These are phyloP conservation scores for Lamellibrachia columna DNA, from an alignment of 2,888 invertebrate species.

Conservation along the genomic window DNA sequence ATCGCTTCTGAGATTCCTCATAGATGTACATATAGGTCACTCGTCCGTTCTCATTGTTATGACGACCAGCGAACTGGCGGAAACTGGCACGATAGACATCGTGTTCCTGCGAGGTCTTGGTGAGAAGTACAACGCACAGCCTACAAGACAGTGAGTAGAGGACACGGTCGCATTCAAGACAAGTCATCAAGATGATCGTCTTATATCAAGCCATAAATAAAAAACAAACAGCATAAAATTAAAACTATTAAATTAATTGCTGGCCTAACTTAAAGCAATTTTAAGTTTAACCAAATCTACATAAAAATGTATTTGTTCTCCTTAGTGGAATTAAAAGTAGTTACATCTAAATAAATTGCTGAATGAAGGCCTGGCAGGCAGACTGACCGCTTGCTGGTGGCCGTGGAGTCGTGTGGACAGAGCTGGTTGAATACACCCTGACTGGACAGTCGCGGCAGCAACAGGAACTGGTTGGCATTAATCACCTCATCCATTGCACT, in stretches of 20 bases:
- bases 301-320: not conserved
- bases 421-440: slow-evolving; percentile 84
- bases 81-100: slow-evolving; percentile 76
- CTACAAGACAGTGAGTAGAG: slow-evolving; percentile 41
- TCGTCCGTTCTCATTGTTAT: slow-evolving; percentile 59
- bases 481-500: slow-evolving; percentile 88
- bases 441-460: slow-evolving; percentile 89
- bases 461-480: slow-evolving; percentile 86
- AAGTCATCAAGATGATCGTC: not conserved
- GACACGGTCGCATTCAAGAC: not conserved
- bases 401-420: slow-evolving; percentile 76
- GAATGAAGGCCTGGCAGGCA: not conserved
- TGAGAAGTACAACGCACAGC: slow-evolving; percentile 83
- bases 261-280: not conserved
- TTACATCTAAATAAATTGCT: not conserved
- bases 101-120: slow-evolving; percentile 70
- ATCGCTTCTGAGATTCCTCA: slow-evolving; percentile 81
- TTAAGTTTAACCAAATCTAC: too few relatives aligned
- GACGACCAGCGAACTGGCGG: slow-evolving; percentile 76
- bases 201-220: not conserved
- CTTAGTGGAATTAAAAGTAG: not conserved
- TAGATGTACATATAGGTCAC: slow-evolving; percentile 90
- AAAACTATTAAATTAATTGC: not conserved
- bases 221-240: slow-evolving; percentile 13
- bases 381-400: slow-evolving; percentile 23